Percentiles rank a stretch among this genome's conserved stretches.
phyloP scores from a whole-genome alignment of 1,140 invertebrate species.

The Bombus picipes region DNA sequence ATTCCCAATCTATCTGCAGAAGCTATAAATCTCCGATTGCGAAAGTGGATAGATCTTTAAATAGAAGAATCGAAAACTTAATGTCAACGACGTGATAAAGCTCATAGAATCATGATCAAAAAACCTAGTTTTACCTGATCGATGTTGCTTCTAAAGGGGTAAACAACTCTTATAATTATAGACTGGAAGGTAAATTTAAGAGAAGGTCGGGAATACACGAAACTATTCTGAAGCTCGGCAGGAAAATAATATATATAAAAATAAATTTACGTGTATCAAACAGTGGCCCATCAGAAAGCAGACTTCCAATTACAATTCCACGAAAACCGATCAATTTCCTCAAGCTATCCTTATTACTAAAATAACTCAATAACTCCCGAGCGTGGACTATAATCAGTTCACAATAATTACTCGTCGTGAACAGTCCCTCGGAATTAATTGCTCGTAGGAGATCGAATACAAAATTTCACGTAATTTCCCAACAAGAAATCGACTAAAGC shows the following conservation, averaged over 20 bases:
- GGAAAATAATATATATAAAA: not conserved
- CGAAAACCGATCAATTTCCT: slow-evolving; percentile 15
- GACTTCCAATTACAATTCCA: not conserved
- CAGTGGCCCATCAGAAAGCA: not conserved
- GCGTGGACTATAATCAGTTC: slow-evolving; percentile 5
- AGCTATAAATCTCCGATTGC: not conserved
- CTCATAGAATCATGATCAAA: not conserved
- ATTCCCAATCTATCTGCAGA: not conserved
- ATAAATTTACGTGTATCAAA: not conserved
- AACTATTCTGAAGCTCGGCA: not conserved
- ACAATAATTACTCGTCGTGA: slow-evolving; percentile 17
- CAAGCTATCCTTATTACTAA: slow-evolving; percentile 12
- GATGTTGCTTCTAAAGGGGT: not conserved
- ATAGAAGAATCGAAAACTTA: not conserved
- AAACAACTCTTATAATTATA: not conserved
- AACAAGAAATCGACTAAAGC: not conserved
- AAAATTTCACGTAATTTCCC: slow-evolving; percentile 19
- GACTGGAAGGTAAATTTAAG: not conserved
- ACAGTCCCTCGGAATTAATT: slow-evolving; percentile 23
- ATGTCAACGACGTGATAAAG: not conserved
- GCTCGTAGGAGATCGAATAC: slow-evolving; percentile 20
- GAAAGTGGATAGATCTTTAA: not conserved
- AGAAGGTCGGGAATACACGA: not conserved
- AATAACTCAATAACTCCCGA: slow-evolving; percentile 35
- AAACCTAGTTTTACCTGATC: not conserved